Percentiles rank a stretch among this genome's conserved stretches.
Conservation (phyloP, 2,113 vertebrate species). For the Apteryx mantelli region DNA sequence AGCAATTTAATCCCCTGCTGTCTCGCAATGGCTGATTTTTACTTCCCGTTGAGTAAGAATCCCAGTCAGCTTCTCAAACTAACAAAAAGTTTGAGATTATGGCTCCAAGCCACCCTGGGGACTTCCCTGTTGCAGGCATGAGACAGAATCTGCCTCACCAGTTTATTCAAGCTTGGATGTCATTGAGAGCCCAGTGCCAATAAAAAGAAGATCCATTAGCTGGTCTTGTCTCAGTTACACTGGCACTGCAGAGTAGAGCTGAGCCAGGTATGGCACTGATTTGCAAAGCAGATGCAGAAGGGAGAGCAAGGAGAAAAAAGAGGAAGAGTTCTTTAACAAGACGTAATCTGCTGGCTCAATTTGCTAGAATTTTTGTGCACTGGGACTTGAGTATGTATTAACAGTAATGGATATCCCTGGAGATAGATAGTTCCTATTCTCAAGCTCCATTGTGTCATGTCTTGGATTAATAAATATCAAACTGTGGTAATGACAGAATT, state of each 20-base stretch:
- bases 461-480: slow-evolving; percentile 19
- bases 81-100: not conserved
- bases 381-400: not conserved
- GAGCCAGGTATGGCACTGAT: too few relatives aligned
- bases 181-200: not conserved
- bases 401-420: not conserved
- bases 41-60: not conserved
- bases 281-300: not conserved
- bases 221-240: not conserved
- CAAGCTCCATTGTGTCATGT: not conserved
- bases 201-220: not conserved
- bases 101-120: not conserved
- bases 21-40: not conserved
- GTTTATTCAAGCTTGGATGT: not conserved
- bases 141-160: not conserved
- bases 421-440: not conserved
- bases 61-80: not conserved
- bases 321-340: not conserved
- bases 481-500: not conserved
- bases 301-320: not conserved
- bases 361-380: not conserved
- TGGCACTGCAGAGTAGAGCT: not conserved
- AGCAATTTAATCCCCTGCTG: not conserved
- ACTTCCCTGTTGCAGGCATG: not conserved
- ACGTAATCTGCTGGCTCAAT: not conserved